Evolutionary conservation across 2,888 invertebrate genomes (phyloP).

Genomic region (Temnothorax rugatulus): DNA sequence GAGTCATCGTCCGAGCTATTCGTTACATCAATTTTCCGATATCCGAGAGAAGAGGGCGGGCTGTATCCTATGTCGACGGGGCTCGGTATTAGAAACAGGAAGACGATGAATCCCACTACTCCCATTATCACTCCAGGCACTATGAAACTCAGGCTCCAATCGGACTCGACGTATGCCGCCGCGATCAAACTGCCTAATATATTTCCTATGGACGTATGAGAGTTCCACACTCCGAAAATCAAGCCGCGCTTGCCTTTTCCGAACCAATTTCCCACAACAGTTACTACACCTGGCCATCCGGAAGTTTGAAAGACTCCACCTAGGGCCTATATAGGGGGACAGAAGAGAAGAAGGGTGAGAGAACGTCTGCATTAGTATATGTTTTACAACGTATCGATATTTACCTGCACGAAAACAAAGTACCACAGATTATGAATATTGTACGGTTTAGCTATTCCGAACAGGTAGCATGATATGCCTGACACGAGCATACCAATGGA

Average conservation of each 20-base stretch:
- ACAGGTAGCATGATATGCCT: conserved; percentile 93
- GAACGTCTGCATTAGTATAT: not conserved
- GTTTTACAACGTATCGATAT: conserved; percentile 49
- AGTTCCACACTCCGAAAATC: conserved; percentile 99
- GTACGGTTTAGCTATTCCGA: conserved; percentile 94
- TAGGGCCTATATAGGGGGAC: conserved; percentile 87
- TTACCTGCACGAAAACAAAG: conserved; percentile 94
- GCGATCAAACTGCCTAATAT: conserved; percentile 97
- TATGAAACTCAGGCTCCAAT: conserved; percentile 97
- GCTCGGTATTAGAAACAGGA: conserved; percentile 94
- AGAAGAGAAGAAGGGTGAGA: not conserved
- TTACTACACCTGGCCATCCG: conserved; percentile 98
- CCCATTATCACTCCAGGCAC: conserved; percentile 95
- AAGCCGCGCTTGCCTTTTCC: conserved; percentile 96
- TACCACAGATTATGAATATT: conserved; percentile 94
- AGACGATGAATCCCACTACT: conserved; percentile 90
- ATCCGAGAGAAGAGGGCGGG: conserved; percentile 81
- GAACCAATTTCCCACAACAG: conserved; percentile 98
- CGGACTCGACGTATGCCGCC: conserved; percentile 93
- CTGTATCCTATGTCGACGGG: conserved; percentile 92
- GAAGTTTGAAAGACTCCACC: conserved; percentile 97
- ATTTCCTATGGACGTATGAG: conserved; percentile 98
- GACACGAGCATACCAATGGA: conserved; percentile 96
- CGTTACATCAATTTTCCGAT: conserved; percentile 79
- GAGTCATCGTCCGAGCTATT: conserved; percentile 81